These are phyloP conservation scores for Salticus scenicus DNA, from an alignment of 2,888 invertebrate species.

Conservation along the genomic window DNA sequence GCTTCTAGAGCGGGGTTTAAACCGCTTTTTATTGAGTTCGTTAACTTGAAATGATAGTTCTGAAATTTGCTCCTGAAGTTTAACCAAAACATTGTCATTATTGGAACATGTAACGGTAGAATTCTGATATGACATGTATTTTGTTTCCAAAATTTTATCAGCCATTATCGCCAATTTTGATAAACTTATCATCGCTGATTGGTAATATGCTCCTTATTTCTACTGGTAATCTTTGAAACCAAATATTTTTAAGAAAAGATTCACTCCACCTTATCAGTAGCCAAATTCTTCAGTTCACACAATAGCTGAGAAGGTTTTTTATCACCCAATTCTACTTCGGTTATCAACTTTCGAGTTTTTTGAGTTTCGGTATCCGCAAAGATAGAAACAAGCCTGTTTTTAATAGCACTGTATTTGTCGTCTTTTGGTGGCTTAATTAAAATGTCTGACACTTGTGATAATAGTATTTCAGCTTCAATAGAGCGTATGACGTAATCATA, in stretches of 20 bases:
- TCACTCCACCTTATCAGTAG: slow-evolving; percentile 14
- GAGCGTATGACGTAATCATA: too few species aligned
- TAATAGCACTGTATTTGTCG: too few species aligned
- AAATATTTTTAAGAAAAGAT: slow-evolving; percentile 23
- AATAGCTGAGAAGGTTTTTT: slow-evolving; percentile 31
- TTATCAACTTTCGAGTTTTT: too few species aligned
- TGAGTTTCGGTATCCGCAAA: too few species aligned
- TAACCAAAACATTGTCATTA: slow-evolving; percentile 21
- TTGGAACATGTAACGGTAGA: not conserved
- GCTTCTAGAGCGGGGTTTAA: not conserved
- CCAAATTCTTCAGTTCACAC: slow-evolving; percentile 28
- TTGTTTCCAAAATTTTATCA: slow-evolving; percentile 25
- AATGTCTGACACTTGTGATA: too few species aligned
- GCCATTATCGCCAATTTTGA: not conserved
- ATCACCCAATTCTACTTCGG: not conserved
- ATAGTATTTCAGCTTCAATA: too few species aligned
- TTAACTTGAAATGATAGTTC: slow-evolving; percentile 5
- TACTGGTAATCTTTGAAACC: slow-evolving; percentile 13
- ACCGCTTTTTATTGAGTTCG: not conserved
- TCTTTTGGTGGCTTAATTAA: too few species aligned
- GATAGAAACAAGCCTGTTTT: too few species aligned
- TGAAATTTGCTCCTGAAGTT: slow-evolving; percentile 22
- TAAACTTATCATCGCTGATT: not conserved
- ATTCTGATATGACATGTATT: slow-evolving; percentile 1
- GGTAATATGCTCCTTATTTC: slow-evolving; percentile 21